Evolutionary conservation across 2,113 vertebrate species (phyloP).

Genomic region (Narcine bancroftii): DNA sequence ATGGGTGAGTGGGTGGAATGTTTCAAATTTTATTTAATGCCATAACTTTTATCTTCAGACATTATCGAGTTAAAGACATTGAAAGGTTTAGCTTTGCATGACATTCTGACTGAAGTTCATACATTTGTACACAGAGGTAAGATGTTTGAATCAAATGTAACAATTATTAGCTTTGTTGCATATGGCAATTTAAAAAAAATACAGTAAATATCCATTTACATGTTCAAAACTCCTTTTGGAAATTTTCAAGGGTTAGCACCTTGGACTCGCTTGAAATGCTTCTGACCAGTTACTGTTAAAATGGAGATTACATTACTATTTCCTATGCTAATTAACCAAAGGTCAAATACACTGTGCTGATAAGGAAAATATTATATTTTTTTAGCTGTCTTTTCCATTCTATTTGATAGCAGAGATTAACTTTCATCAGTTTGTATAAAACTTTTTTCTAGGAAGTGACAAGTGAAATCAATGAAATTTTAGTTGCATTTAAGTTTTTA

Average conservation of each 20-base stretch:
- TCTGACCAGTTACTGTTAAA: neutral
- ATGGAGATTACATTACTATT: neutral
- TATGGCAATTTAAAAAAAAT: neutral
- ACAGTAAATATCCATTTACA: neutral
- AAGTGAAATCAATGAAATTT: neutral
- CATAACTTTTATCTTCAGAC: slow-evolving; percentile 54
- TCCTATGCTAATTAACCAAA: neutral
- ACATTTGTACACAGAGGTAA: slow-evolving; percentile 86
- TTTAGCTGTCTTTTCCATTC: neutral
- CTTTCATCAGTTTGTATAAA: neutral
- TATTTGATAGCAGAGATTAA: neutral
- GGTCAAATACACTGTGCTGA: neutral
- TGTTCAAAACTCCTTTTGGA: neutral
- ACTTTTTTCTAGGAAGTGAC: neutral
- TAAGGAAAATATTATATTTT: neutral
- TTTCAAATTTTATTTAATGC: neutral
- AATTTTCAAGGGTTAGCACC: neutral
- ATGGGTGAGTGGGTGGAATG: neutral
- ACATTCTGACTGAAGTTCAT: slow-evolving; percentile 89
- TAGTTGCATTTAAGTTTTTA: neutral
- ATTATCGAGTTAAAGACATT: slow-evolving; percentile 82
- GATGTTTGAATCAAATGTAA: neutral
- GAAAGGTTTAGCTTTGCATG: slow-evolving; percentile 87
- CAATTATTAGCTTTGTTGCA: neutral
- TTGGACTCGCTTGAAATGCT: neutral